phyloP scores from a whole-genome alignment of 2,797 vertebrate species.

The Squalus acanthias region DNA sequence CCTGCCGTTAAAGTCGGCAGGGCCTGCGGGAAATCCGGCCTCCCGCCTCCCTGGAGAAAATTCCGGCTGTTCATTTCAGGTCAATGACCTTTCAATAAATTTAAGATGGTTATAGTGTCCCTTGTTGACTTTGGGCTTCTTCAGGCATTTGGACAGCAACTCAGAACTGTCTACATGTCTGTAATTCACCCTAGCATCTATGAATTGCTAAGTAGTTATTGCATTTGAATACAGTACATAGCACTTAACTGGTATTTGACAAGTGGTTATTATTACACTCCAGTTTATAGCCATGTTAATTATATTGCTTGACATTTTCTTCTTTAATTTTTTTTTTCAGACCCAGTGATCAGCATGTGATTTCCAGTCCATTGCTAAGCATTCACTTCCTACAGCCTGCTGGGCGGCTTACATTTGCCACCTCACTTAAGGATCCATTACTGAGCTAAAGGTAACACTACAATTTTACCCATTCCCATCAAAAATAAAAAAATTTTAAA shows the following conservation, averaged over 20 bases:
- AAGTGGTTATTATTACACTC: conserved; percentile 30
- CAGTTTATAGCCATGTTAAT: conserved; percentile 28
- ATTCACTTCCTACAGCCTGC: conserved; percentile 41
- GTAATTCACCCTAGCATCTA: conserved; percentile 19
- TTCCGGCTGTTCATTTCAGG: not conserved
- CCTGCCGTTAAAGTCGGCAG: too few relatives aligned
- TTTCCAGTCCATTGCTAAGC: conserved; percentile 40
- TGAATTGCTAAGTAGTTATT: conserved; percentile 27
- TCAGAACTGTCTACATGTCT: not conserved
- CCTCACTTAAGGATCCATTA: not conserved
- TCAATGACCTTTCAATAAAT: not conserved
- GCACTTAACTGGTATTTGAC: conserved; percentile 31
- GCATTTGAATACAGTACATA: conserved; percentile 4
- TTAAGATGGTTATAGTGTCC: not conserved
- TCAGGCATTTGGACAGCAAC: not conserved
- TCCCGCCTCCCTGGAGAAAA: not conserved
- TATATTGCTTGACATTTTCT: conserved; percentile 25
- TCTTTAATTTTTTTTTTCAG: conserved; percentile 40
- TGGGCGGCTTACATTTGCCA: not conserved
- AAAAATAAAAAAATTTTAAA: not conserved
- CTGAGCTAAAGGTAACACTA: not conserved
- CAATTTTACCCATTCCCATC: not conserved
- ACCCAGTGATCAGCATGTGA: conserved; percentile 31
- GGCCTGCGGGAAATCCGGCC: too few relatives aligned
- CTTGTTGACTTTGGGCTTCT: not conserved